Conservation (phyloP, 2,797 vertebrate species). For the Anas acuta region DNA sequence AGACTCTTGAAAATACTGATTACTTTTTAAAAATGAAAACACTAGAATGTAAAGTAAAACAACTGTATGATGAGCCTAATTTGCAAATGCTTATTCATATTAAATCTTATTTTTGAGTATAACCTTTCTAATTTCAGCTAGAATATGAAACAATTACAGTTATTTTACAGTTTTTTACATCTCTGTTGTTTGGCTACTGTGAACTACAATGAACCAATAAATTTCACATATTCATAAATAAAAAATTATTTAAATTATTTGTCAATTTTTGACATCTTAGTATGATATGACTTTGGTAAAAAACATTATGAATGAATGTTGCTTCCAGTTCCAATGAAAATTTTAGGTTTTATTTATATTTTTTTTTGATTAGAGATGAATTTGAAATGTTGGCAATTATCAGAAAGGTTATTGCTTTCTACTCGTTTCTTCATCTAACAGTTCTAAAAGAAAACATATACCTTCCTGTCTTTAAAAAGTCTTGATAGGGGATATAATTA, state of each 20-base stretch:
- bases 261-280: neutral
- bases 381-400: neutral
- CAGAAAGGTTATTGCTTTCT: neutral
- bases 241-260: neutral
- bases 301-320: neutral
- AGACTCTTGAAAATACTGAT: neutral
- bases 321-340: neutral
- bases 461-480: neutral
- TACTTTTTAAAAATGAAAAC: neutral
- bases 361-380: neutral
- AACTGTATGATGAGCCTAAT: neutral
- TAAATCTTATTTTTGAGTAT: neutral
- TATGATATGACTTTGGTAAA: neutral
- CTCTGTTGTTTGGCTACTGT: neutral
- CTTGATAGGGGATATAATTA: slow-evolving; percentile 1
- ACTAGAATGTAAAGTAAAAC: neutral
- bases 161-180: neutral
- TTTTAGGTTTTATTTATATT: neutral
- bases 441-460: neutral
- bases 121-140: neutral
- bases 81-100: neutral
- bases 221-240: neutral
- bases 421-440: neutral
- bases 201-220: neutral
- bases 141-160: neutral